These are phyloP conservation scores for Mastigias papua DNA, from an alignment of 30 jellyfish, hydroid and myxozoan species.

Conservation along the genomic window DNA sequence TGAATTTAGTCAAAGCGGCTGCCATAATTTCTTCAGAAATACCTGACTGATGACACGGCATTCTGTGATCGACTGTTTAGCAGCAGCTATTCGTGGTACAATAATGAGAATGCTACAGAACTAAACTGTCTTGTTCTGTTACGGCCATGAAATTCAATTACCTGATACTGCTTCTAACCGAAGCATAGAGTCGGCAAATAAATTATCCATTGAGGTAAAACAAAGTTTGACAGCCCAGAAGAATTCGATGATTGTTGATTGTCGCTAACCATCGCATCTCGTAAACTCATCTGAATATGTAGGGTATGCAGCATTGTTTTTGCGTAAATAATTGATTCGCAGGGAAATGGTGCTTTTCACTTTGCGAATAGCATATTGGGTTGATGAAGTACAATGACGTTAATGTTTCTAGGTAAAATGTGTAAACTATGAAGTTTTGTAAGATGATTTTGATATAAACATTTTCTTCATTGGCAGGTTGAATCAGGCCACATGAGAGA, in stretches of 20 bases:
- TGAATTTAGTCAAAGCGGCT: slow-evolving; percentile 17
- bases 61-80: background rate
- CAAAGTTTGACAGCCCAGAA: background rate
- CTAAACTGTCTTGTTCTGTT: background rate
- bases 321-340: background rate
- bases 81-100: background rate
- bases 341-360: too few relatives aligned
- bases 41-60: background rate
- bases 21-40: background rate
- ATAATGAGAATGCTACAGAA: background rate
- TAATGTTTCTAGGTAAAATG: too few relatives aligned
- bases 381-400: background rate
- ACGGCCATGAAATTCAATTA: background rate
- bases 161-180: background rate
- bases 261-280: background rate
- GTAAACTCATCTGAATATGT: background rate
- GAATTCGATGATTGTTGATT: background rate
- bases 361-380: too few relatives aligned
- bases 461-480: background rate
- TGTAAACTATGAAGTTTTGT: too few relatives aligned
- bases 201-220: background rate
- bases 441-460: background rate
- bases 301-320: background rate
- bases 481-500: background rate
- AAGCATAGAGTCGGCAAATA: background rate